Percentiles rank a stretch among this genome's conserved stretches.
Evolutionary conservation across 2,888 invertebrate genomes (phyloP).

Genomic region (Diarsia mendica): DNA sequence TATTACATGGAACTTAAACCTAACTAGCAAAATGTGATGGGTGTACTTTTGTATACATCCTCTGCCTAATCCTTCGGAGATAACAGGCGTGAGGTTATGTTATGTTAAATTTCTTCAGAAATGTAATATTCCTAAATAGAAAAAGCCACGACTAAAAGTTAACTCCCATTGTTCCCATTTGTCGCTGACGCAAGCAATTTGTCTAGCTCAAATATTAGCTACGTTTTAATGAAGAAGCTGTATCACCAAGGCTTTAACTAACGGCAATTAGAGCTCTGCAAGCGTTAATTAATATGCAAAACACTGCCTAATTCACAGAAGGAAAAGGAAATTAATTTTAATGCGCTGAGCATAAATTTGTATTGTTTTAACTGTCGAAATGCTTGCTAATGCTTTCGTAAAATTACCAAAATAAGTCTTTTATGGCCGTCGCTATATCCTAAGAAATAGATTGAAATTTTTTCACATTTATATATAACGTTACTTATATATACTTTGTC

Average conservation of each 20-base stretch:
- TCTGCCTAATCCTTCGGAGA: too few species aligned
- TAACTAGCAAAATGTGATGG: too few species aligned
- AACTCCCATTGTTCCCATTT: too few species aligned
- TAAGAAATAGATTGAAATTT: constrained; percentile 33
- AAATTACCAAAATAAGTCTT: constrained; percentile 13
- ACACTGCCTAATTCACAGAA: constrained; percentile 25
- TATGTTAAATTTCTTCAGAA: neutral
- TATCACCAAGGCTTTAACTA: neutral
- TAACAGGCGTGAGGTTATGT: too few species aligned
- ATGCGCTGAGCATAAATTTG: constrained; percentile 32
- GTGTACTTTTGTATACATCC: too few species aligned
- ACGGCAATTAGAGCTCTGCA: constrained; percentile 17
- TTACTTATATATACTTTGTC: neutral
- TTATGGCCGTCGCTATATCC: constrained; percentile 4
- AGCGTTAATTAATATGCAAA: constrained; percentile 40
- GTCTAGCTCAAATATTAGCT: constrained; percentile 16
- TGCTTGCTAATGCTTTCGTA: constrained; percentile 2
- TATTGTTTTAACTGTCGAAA: constrained; percentile 14
- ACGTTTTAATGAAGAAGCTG: constrained; percentile 31
- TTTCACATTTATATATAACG: neutral
- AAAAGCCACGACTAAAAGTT: neutral
- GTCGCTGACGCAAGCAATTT: neutral
- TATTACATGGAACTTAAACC: too few species aligned
- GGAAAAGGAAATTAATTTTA: constrained; percentile 39
- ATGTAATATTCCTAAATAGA: neutral